A percentile compares a stretch with the other conserved stretches of the same genome.
These are phyloP conservation scores for Gavialis gangeticus DNA, from an alignment of 2,113 vertebrate genomes.

Conservation along the genomic window DNA sequence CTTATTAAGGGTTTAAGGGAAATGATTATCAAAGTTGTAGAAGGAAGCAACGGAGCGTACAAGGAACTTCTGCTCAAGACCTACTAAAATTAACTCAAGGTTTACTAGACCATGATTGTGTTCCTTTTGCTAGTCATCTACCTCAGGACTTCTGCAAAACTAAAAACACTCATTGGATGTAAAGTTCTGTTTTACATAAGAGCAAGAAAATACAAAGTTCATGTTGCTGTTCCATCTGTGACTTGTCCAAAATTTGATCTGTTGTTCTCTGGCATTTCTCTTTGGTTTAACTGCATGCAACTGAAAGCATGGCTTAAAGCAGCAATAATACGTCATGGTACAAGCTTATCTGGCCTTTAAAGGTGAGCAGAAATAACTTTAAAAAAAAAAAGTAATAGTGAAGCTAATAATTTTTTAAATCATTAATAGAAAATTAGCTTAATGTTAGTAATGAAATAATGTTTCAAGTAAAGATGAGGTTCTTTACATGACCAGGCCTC, in stretches of 20 bases:
- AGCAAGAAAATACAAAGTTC: neutral
- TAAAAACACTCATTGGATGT: neutral
- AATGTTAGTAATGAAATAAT: neutral
- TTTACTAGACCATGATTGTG: neutral
- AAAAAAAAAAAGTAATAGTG: neutral
- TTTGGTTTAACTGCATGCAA: accelerated
- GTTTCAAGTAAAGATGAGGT: neutral
- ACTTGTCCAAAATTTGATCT: neutral
- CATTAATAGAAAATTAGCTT: neutral
- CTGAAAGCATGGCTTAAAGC: neutral
- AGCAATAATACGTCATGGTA: neutral
- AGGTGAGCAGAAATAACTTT: neutral
- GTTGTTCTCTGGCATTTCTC: neutral
- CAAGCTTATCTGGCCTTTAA: neutral
- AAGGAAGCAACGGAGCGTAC: neutral
- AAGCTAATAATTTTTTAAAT: neutral
- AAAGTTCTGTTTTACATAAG: neutral
- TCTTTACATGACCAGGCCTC: neutral
- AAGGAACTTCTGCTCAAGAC: neutral
- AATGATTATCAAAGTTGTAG: neutral
- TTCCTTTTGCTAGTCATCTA: neutral
- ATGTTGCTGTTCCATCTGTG: neutral
- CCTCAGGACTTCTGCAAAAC: neutral
- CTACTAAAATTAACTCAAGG: neutral
- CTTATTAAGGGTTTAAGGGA: neutral